Conservation (phyloP, 1,140 invertebrate genomes). For the Lepidurus couesii region DNA sequence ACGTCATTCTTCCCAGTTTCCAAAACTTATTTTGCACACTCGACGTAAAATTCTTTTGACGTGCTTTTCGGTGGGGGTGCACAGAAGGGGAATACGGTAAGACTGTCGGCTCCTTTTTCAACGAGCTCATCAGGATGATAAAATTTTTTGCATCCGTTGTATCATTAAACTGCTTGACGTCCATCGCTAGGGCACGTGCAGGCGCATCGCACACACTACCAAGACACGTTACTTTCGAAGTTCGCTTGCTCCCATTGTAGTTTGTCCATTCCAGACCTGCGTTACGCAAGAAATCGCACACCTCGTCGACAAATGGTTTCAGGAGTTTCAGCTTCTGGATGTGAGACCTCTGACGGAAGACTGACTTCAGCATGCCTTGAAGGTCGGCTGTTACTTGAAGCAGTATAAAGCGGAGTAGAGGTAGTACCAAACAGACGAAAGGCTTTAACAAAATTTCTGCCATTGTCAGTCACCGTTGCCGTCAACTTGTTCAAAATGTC, state of each 20-base stretch:
- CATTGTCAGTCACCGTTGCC: too few relatives aligned
- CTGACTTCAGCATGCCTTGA: too few relatives aligned
- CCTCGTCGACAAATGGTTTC: neutral
- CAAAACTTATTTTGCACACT: neutral
- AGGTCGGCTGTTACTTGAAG: too few relatives aligned
- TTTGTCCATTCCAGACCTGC: constrained; percentile 3
- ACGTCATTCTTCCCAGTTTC: neutral
- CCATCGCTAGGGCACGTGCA: constrained; percentile 4
- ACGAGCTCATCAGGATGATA: constrained; percentile 6
- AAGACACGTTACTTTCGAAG: neutral
- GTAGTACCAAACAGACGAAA: too few relatives aligned
- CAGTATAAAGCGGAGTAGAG: too few relatives aligned
- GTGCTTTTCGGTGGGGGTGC: neutral
- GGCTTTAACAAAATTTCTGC: too few relatives aligned
- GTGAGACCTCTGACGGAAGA: too few relatives aligned
- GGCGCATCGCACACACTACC: neutral
- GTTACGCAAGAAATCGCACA: neutral
- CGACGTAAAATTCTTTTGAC: neutral
- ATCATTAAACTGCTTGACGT: constrained; percentile 23
- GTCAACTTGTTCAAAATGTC: too few relatives aligned
- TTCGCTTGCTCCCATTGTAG: neutral
- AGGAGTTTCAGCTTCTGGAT: too few relatives aligned
- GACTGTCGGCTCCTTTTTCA: constrained; percentile 21
- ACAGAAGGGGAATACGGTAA: constrained; percentile 1
- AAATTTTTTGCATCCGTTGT: constrained; percentile 23